Percentiles rank a stretch among this genome's conserved stretches.
Evolutionary conservation across 2,797 vertebrate species (phyloP).

Genomic region (Tokudaia muenninki): DNA sequence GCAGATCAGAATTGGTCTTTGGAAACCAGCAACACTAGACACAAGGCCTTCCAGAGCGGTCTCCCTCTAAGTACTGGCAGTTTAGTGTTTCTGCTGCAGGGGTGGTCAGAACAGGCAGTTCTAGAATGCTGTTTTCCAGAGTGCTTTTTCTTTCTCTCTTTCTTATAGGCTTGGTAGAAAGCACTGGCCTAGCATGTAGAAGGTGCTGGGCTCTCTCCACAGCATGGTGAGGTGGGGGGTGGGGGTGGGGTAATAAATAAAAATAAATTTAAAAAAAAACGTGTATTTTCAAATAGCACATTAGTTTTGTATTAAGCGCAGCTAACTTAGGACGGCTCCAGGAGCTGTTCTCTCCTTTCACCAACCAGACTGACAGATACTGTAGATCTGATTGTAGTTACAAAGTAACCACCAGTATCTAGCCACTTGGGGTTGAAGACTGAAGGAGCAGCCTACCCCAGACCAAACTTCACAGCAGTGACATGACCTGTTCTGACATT

Average conservation of each 20-base stretch:
- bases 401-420: not conserved
- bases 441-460: not conserved
- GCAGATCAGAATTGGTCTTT: conserved; percentile 51
- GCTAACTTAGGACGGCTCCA: not conserved
- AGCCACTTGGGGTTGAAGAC: fast-evolving
- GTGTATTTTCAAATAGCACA: not conserved
- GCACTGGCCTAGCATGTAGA: not conserved
- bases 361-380: not conserved
- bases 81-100: not conserved
- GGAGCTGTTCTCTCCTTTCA: not conserved
- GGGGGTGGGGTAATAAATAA: no score
- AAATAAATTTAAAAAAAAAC: not conserved
- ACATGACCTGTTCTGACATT: not conserved
- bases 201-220: not conserved
- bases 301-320: not conserved
- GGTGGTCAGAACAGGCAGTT: not conserved
- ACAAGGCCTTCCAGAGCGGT: not conserved
- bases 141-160: not conserved
- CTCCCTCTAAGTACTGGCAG: not conserved
- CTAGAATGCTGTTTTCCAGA: not conserved
- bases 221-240: not conserved
- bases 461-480: not conserved
- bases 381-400: not conserved
- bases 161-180: not conserved
- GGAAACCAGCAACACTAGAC: conserved; percentile 10